A percentile compares a stretch with the other conserved stretches of the same genome.
Conservation (phyloP, 2,888 invertebrate genomes). For the Leuctra nigra region DNA sequence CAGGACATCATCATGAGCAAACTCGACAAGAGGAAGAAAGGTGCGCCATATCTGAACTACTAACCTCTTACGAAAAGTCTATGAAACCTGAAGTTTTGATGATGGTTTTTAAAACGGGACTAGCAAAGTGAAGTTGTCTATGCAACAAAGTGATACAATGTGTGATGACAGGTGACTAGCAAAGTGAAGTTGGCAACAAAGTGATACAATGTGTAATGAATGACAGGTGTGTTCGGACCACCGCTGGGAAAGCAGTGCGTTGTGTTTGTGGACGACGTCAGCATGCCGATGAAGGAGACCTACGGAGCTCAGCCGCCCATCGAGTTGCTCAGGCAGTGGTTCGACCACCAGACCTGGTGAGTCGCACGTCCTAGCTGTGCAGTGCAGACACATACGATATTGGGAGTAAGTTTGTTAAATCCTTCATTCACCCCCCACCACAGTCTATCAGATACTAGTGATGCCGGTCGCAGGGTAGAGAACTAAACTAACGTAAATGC, state of each 20-base stretch:
- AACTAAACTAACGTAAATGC: too few relatives aligned
- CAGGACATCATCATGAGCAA: constrained; percentile 94
- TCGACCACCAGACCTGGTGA: constrained; percentile 84
- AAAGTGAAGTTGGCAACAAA: too few relatives aligned
- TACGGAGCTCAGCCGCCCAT: constrained; percentile 95
- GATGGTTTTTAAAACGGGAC: too few relatives aligned
- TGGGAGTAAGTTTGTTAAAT: too few relatives aligned
- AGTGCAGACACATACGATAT: too few relatives aligned
- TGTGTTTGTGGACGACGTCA: constrained; percentile 93
- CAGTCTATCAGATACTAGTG: too few relatives aligned
- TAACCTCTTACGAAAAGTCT: not conserved
- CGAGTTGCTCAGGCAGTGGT: constrained; percentile 81
- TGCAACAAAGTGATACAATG: too few relatives aligned
- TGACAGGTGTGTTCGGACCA: constrained; percentile 78
- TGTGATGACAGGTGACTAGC: too few relatives aligned
- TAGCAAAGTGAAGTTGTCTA: too few relatives aligned
- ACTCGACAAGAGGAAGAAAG: constrained; percentile 85
- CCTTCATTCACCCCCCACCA: too few relatives aligned
- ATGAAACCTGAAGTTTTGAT: not conserved
- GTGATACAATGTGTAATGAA: not conserved
- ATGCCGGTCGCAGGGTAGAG: constrained; percentile 1
- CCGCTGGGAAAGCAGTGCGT: constrained; percentile 84
- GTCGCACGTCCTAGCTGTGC: too few relatives aligned
- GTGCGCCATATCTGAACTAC: constrained; percentile 36
- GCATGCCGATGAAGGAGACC: constrained; percentile 83